phyloP scores from a whole-genome alignment of 2,888 invertebrate genomes.

The Caradrina clavipalpis region DNA sequence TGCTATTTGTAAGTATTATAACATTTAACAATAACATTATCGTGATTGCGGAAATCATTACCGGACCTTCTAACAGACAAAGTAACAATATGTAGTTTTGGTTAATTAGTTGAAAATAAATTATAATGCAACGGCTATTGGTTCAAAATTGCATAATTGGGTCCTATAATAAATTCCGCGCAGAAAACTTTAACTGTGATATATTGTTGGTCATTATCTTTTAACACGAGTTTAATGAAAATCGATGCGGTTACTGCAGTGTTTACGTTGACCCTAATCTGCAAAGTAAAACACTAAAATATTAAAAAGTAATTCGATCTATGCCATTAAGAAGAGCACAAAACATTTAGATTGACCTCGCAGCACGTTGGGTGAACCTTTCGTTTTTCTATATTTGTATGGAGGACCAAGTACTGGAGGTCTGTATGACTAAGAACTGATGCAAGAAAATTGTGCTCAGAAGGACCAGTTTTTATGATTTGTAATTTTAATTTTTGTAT shows the following conservation, averaged over 20 bases:
- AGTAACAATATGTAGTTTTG: background rate
- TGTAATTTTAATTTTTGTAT: no score
- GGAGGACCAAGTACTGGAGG: constrained; percentile 20
- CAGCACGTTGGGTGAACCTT: constrained; percentile 44
- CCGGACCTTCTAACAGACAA: background rate
- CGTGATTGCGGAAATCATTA: constrained; percentile 2
- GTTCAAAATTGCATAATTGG: no score
- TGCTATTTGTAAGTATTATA: background rate
- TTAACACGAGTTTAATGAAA: no score
- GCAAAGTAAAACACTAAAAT: constrained; percentile 11
- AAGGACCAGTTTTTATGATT: constrained; percentile 9
- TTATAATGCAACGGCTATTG: no score
- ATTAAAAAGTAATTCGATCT: constrained; percentile 28
- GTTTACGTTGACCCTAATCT: no score
- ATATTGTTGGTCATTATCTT: no score
- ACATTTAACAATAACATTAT: background rate
- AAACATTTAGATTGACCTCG: constrained; percentile 37
- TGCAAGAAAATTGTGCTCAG: background rate
- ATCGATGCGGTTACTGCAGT: no score
- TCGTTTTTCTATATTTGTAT: constrained; percentile 40
- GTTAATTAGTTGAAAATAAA: no score
- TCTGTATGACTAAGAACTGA: background rate
- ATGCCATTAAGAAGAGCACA: constrained; percentile 55
- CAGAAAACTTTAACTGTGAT: no score
- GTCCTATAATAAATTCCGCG: no score